Evolutionary conservation across 2,797 vertebrate genomes (phyloP), one percentile per base, ranked within the genome.

Genomic region (Rachycentron canadum): DNA sequence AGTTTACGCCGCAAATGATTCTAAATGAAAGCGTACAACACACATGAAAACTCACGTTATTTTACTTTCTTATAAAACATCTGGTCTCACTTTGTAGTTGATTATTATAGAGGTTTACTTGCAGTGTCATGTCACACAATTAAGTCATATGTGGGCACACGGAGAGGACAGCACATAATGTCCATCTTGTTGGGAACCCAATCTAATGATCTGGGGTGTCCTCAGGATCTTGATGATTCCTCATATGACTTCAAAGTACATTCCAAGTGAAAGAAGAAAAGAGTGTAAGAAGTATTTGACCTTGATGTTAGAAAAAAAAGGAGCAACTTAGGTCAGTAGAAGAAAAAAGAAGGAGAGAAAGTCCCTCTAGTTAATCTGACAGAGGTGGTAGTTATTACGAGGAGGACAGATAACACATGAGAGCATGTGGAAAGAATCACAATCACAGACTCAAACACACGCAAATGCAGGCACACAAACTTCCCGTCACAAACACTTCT

Each of bases 371-470:
- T 88, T 90, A 90, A 91, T 91, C 86, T 86, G 85, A 84, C 71
- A 80, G 91, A 85, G 90, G 83, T 89, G 87, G 90, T 89, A 76
- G 77, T 85, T 92, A 86, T 94, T 92, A 90, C 78, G 75, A 90
- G 70, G 58, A 85, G 82, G 82, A 83, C 82, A 90, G 92, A 95
- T 93, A 93, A 94, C 87, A 93, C 87, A 89, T 82, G 62, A 81
- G 72, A 87, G 78, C 93, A 93, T 92, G 89, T 92, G 91, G 91
- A 92, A 93, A 82, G 77, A 92, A 94, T 94, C 91, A 93, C 84
- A 87, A 73, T 82, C 76, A 79, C 66, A 71, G 60, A 84, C 65
- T 73, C 57, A 62, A 85, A 86, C 72, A 83, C 81, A 90, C 62
- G 76, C 80, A 82, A 84, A 65, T 28, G 9, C 73, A 81, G 61